phyloP scores from a whole-genome alignment of 2,113 vertebrate genomes.

The Pardalotus punctatus region DNA sequence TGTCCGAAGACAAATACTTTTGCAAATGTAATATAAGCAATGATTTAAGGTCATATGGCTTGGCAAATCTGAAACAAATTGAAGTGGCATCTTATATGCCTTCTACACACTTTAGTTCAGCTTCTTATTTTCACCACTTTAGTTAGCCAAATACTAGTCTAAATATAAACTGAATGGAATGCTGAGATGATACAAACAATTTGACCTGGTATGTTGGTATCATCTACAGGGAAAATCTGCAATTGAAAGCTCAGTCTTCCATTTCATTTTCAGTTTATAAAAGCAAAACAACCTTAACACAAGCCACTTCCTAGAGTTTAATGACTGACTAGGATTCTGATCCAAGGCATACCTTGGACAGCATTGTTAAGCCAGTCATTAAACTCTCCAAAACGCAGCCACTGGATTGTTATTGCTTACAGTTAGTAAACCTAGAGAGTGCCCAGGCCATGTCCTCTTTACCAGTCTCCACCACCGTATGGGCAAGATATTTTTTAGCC shows the following conservation, averaged over 20 bases:
- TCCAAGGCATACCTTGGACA: not conserved
- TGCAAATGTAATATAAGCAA: not conserved
- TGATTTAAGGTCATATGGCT: not conserved
- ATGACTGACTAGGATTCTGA: not conserved
- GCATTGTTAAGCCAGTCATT: not conserved
- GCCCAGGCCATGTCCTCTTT: constrained; percentile 70
- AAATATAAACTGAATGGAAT: constrained; percentile 67
- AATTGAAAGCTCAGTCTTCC: not conserved
- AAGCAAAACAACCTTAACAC: constrained; percentile 65
- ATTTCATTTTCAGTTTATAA: constrained; percentile 71
- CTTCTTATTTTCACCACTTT: not conserved
- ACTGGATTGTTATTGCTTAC: constrained; percentile 61
- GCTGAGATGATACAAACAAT: constrained; percentile 49
- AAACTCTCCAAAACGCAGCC: constrained; percentile 37
- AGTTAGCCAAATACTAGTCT: constrained; percentile 31
- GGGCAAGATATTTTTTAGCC: constrained; percentile 65
- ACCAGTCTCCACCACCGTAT: constrained; percentile 69
- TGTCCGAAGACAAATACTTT: constrained; percentile 20
- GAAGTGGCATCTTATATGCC: not conserved
- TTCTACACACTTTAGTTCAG: not conserved
- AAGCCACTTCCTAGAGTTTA: constrained; percentile 27
- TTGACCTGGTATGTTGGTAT: too few relatives aligned
- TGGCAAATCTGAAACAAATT: not conserved
- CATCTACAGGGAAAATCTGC: not conserved
- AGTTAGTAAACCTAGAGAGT: constrained; percentile 65